These are phyloP conservation scores for Drosophila repleta DNA, from an alignment of 1,140 invertebrate genomes.

Conservation along the genomic window DNA sequence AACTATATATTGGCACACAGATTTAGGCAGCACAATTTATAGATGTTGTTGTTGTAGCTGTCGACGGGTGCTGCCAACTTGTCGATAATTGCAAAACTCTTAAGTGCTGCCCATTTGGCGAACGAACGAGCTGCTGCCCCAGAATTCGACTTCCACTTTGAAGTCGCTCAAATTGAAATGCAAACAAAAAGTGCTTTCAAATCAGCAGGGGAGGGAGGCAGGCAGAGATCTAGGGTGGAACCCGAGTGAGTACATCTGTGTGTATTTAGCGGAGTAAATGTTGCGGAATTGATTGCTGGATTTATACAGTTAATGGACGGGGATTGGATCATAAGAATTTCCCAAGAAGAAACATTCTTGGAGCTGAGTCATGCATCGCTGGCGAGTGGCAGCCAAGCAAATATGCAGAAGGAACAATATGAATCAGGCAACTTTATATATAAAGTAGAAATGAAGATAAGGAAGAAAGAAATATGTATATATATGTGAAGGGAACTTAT, in stretches of 20 bases:
- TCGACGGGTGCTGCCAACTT: constrained; percentile 24
- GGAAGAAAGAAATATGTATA: background rate
- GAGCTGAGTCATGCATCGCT: constrained; percentile 44
- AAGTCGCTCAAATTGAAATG: constrained; percentile 35
- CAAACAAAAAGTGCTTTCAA: constrained; percentile 31
- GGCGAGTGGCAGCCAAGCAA: constrained; percentile 28
- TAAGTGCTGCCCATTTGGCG: constrained; percentile 41
- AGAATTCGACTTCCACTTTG: constrained; percentile 29
- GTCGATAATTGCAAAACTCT: constrained; percentile 54
- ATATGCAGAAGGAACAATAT: constrained; percentile 6
- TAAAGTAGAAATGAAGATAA: background rate
- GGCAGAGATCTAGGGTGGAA: background rate
- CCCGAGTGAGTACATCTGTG: background rate
- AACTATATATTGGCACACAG: constrained; percentile 64
- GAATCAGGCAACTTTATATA: background rate
- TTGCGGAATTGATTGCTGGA: constrained; percentile 44
- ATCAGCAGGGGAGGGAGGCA: background rate
- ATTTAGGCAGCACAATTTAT: constrained; percentile 27
- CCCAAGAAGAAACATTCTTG: background rate
- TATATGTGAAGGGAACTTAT: background rate
- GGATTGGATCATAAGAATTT: constrained; percentile 22
- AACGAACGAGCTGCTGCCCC: constrained; percentile 15
- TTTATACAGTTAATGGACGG: constrained; percentile 42
- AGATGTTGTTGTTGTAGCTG: constrained; percentile 13
- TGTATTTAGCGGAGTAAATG: constrained; percentile 15